Conservation (phyloP, 2,113 vertebrate genomes). For the Brachyistius frenatus region DNA sequence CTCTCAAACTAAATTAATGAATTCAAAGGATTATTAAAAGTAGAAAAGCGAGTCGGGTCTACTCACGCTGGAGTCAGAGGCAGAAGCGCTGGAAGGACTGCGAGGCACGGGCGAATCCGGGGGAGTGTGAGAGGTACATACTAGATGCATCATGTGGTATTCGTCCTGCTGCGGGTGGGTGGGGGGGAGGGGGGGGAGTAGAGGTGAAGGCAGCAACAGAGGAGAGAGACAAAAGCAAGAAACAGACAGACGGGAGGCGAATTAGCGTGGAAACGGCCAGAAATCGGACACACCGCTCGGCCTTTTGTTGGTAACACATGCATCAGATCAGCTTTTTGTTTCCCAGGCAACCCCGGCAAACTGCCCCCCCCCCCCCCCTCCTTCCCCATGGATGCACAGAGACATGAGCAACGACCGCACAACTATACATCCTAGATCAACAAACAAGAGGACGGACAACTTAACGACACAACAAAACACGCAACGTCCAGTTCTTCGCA, state of each 20-base stretch:
- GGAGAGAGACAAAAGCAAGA: constrained; percentile 15
- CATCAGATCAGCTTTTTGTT: constrained; percentile 57
- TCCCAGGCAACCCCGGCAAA: constrained; percentile 17
- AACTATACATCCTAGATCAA: too few relatives aligned
- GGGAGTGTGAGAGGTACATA: constrained; percentile 80
- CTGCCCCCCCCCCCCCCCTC: constrained; percentile 39
- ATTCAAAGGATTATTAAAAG: too few relatives aligned
- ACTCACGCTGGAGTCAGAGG: constrained; percentile 75
- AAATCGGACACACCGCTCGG: constrained; percentile 50
- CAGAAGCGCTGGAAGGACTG: constrained; percentile 43
- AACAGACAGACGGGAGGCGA: constrained; percentile 14
- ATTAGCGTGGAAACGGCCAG: constrained; percentile 52
- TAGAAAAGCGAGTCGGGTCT: not conserved
- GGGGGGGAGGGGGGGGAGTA: not conserved
- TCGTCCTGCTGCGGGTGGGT: constrained; percentile 81
- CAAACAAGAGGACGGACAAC: not conserved
- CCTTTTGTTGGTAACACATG: constrained; percentile 42
- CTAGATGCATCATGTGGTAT: constrained; percentile 87
- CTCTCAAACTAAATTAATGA: too few relatives aligned
- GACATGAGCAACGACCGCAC: not conserved
- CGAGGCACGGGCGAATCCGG: constrained; percentile 75
- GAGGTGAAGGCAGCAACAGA: constrained; percentile 10
- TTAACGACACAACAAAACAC: not conserved
- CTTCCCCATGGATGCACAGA: not conserved
- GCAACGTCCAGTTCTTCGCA: not conserved